phyloP scores from a whole-genome alignment of 2,113 vertebrate genomes.

The Falco punctatus region DNA sequence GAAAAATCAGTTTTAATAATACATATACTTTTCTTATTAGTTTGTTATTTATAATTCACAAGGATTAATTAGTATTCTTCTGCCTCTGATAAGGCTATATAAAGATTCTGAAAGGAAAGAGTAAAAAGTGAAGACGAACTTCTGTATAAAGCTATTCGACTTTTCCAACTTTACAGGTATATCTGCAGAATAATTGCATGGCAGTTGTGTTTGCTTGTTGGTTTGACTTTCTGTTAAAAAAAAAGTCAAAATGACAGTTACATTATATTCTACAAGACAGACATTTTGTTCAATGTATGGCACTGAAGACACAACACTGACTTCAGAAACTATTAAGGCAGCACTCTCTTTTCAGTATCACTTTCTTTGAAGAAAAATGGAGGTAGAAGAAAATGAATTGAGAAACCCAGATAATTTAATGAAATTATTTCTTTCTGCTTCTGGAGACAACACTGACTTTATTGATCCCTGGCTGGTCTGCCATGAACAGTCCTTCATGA shows the following conservation, averaged over 20 bases:
- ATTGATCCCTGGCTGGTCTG: not conserved
- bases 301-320: not conserved
- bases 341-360: not conserved
- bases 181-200: not conserved
- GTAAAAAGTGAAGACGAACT: not conserved
- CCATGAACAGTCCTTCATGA: not conserved
- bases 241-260: not conserved
- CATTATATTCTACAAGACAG: not conserved
- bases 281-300: not conserved
- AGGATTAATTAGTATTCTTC: not conserved
- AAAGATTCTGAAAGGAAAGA: not conserved
- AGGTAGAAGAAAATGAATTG: not conserved
- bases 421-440: not conserved
- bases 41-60: constrained; percentile 11
- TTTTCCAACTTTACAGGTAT: not conserved
- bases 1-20: constrained; percentile 27
- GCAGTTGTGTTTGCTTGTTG: not conserved
- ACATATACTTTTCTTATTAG: not conserved
- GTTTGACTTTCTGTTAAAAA: not conserved
- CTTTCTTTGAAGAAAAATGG: not conserved
- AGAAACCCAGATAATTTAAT: not conserved
- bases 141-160: not conserved
- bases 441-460: not conserved
- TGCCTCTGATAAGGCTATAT: not conserved
- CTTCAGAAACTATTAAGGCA: not conserved